These are phyloP conservation scores for Sebastes taczanowskii DNA, from an alignment of 2,797 vertebrate species.

Conservation along the genomic window DNA sequence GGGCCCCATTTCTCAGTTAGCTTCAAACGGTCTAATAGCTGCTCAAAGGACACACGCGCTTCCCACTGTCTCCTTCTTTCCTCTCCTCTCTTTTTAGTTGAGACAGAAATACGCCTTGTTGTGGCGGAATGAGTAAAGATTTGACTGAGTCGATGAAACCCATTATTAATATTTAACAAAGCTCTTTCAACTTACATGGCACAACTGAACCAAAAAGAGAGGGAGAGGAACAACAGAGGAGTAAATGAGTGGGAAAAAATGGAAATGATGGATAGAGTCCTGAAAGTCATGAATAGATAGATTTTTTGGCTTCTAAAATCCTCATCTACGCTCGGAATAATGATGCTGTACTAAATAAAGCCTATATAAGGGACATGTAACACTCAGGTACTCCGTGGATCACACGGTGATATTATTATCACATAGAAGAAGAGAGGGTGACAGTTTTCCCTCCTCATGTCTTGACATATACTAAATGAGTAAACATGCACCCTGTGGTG, in stretches of 20 bases:
- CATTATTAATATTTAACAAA: slow-evolving; percentile 54
- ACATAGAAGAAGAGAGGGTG: slow-evolving; percentile 25
- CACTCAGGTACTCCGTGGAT: background rate
- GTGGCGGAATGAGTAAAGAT: slow-evolving; percentile 49
- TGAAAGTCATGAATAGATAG: background rate
- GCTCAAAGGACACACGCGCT: slow-evolving; percentile 40
- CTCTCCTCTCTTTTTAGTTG: background rate
- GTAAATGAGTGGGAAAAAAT: slow-evolving; percentile 34
- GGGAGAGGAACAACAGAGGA: slow-evolving; percentile 21
- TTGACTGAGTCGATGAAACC: slow-evolving; percentile 44
- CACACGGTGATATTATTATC: slow-evolving; percentile 42
- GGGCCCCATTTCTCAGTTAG: slow-evolving; percentile 39
- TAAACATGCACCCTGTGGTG: slow-evolving; percentile 48
- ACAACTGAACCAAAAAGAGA: slow-evolving; percentile 26
- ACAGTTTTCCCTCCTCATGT: slow-evolving; percentile 30
- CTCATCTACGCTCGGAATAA: background rate
- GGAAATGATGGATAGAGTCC: background rate
- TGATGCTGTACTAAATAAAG: slow-evolving; percentile 5
- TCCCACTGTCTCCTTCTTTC: slow-evolving; percentile 10
- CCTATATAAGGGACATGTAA: background rate
- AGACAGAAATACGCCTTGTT: slow-evolving; percentile 40
- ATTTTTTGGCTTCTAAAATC: background rate
- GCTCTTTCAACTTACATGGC: slow-evolving; percentile 57
- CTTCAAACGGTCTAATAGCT: slow-evolving; percentile 62
- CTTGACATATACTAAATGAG: slow-evolving; percentile 43